phyloP scores from a whole-genome alignment of 2,797 vertebrate genomes.

The Gambelia wislizenii region DNA sequence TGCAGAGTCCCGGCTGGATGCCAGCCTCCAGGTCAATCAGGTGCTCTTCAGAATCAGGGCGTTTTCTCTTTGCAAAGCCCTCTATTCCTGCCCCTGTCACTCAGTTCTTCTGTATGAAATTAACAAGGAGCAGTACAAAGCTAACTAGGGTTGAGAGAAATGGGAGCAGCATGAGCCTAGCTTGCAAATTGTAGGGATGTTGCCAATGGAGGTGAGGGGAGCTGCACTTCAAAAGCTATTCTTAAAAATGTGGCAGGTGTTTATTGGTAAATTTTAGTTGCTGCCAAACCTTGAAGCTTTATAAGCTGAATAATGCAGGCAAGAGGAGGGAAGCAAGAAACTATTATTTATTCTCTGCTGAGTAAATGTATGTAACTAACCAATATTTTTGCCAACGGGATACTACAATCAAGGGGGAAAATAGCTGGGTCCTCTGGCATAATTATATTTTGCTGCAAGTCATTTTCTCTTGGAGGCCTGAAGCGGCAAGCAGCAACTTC shows the following conservation, averaged over 20 bases:
- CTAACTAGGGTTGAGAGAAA: neutral
- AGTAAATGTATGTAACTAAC: constrained; percentile 38
- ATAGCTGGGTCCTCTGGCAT: neutral
- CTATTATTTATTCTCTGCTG: constrained; percentile 24
- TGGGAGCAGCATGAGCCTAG: constrained; percentile 8
- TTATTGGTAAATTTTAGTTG: constrained; percentile 27
- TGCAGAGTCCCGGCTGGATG: neutral
- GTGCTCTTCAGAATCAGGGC: neutral
- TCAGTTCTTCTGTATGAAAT: neutral
- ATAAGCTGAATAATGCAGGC: constrained; percentile 20
- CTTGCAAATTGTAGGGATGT: constrained; percentile 15
- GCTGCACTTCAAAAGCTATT: neutral
- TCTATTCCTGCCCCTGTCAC: too few relatives aligned
- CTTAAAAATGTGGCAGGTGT: constrained; percentile 7
- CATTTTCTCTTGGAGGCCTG: neutral
- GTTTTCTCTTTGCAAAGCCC: neutral
- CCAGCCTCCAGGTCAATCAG: neutral
- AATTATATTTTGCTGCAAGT: constrained; percentile 1
- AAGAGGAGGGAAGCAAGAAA: neutral
- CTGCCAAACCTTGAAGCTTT: constrained; percentile 6
- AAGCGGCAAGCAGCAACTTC: neutral
- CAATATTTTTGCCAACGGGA: constrained; percentile 36
- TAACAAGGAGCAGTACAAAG: constrained; percentile 11
- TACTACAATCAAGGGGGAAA: constrained; percentile 13
- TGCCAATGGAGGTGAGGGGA: neutral